Percentiles rank a stretch among this genome's conserved stretches.
Evolutionary conservation across 2,113 vertebrate genomes (phyloP).

Genomic region (Melozone crissalis): DNA sequence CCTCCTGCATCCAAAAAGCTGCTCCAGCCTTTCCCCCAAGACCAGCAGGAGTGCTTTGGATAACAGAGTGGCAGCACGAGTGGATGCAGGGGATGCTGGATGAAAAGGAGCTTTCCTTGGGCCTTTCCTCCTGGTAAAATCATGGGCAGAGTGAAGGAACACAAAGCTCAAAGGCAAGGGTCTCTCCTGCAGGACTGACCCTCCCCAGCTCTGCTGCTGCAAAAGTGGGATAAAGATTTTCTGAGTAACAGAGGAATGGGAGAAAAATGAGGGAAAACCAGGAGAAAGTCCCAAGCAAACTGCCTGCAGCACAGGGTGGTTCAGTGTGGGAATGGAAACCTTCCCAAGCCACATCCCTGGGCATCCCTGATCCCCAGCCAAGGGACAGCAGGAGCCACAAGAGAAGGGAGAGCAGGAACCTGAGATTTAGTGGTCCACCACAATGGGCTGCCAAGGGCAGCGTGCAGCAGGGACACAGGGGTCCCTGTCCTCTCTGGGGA

Average conservation of each 20-base stretch:
- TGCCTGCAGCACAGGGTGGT: neutral
- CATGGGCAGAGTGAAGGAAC: accelerated
- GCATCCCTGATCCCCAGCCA: neutral
- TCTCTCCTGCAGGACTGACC: neutral
- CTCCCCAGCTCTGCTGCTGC: neutral
- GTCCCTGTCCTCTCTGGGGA: neutral
- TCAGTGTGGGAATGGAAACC: neutral
- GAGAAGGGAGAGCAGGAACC: neutral
- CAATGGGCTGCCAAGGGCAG: neutral
- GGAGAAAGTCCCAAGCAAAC: neutral
- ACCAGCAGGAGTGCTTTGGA: neutral
- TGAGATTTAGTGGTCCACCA: neutral
- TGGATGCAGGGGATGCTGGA: neutral
- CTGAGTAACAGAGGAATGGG: neutral
- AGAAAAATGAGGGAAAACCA: neutral
- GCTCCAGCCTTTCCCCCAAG: neutral
- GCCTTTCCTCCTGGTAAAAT: neutral
- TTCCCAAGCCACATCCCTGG: neutral
- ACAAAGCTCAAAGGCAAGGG: neutral
- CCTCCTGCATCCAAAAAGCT: neutral
- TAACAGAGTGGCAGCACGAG: neutral
- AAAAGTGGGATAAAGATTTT: neutral
- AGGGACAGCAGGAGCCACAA: neutral
- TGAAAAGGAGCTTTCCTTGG: neutral
- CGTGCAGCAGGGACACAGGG: accelerated